These are phyloP conservation scores for Zygaena filipendulae DNA, from an alignment of 2,888 invertebrate species.

Conservation along the genomic window DNA sequence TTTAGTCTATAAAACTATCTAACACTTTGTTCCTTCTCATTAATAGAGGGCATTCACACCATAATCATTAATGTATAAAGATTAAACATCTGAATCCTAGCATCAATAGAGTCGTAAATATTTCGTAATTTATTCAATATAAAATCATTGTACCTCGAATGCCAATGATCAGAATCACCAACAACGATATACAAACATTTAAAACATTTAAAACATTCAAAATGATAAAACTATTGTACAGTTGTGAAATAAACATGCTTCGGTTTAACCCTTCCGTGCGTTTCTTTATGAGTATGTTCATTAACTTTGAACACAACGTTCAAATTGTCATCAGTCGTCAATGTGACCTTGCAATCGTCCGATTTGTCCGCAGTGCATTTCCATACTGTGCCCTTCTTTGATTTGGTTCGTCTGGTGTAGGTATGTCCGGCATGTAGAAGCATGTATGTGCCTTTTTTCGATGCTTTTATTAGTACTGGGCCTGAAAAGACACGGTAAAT, in stretches of 20 bases:
- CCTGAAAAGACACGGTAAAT: slow-evolving; percentile 37
- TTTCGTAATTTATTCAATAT: no score
- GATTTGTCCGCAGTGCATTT: slow-evolving; percentile 42
- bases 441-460: slow-evolving; percentile 37
- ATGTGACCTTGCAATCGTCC: slow-evolving; percentile 35
- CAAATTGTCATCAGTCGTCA: slow-evolving; percentile 43
- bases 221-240: slow-evolving; percentile 14
- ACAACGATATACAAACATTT: no score
- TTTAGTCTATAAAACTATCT: no score
- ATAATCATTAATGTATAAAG: no score
- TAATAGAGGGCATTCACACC: no score
- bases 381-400: slow-evolving; percentile 53
- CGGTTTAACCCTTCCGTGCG: slow-evolving; percentile 28
- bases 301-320: slow-evolving; percentile 34
- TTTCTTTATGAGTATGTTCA: slow-evolving; percentile 32
- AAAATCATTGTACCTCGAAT: no score
- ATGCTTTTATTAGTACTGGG: slow-evolving; percentile 41
- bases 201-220: neutral
- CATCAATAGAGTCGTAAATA: no score
- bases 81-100: no score
- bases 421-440: slow-evolving; percentile 38
- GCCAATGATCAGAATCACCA: no score
- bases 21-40: no score
- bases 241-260: slow-evolving; percentile 56
- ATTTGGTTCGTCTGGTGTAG: slow-evolving; percentile 36